Evolutionary conservation across 2,113 vertebrate genomes (phyloP).

Genomic region (Laticauda laticaudata): DNA sequence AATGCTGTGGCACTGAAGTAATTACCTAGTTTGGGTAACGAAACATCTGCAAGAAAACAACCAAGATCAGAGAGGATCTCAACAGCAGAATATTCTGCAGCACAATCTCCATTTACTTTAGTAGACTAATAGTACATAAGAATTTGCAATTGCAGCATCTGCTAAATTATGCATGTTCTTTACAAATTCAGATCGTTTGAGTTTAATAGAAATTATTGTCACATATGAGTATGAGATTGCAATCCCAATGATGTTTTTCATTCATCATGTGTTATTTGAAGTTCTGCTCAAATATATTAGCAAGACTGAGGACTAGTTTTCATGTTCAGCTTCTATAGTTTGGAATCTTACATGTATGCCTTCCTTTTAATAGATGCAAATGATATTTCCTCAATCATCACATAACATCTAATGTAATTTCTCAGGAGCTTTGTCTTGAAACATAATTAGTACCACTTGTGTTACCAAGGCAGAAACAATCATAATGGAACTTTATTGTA

Average conservation of each 20-base stretch:
- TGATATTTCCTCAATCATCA: neutral
- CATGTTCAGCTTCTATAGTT: slow-evolving; percentile 9
- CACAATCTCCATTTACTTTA: neutral
- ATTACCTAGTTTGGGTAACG: neutral
- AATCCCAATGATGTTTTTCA: neutral
- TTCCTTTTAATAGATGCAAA: slow-evolving; percentile 22
- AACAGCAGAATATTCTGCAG: neutral
- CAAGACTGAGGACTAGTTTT: neutral
- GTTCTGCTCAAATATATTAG: neutral
- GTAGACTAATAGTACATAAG: neutral
- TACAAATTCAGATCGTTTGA: neutral
- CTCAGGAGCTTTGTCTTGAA: slow-evolving; percentile 12
- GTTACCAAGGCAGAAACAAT: slow-evolving; percentile 21
- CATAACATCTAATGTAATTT: neutral
- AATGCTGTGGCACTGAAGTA: neutral
- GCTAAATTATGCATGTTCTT: neutral
- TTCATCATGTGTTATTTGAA: slow-evolving; percentile 10
- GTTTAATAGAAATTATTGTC: neutral
- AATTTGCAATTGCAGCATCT: neutral
- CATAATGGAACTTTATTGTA: slow-evolving; percentile 30
- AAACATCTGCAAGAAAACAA: neutral
- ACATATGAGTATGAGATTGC: neutral
- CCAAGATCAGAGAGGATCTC: neutral
- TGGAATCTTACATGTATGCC: neutral
- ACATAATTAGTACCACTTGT: neutral